Percentiles rank a stretch among this genome's conserved stretches.
Conservation (phyloP, 2,113 vertebrate species). For the Andinoacara biseriatus region DNA sequence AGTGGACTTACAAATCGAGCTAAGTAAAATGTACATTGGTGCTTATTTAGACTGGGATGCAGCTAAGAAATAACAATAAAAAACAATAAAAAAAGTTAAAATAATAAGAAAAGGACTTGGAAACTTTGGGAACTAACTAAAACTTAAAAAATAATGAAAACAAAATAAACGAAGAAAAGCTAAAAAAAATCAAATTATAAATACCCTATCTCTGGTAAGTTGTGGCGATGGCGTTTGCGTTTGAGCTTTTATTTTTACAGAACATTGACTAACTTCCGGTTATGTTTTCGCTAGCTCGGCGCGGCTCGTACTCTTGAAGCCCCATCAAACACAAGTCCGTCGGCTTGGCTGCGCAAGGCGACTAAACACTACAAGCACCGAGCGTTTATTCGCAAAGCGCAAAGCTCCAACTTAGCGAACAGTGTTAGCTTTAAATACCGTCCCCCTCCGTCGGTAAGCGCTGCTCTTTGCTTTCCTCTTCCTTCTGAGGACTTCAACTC, state of each 20-base stretch:
- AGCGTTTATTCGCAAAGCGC: not conserved
- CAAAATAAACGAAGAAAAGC: not conserved
- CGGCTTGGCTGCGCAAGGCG: slow-evolving; percentile 57
- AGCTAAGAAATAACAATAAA: not conserved
- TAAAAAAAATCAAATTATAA: not conserved
- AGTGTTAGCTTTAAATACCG: not conserved
- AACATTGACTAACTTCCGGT: slow-evolving; percentile 1
- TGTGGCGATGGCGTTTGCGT: too few species aligned
- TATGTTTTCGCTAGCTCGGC: not conserved
- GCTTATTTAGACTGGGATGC: not conserved
- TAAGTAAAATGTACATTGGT: not conserved
- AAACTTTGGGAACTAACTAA: not conserved
- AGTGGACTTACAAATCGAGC: not conserved
- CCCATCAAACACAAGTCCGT: slow-evolving; percentile 51
- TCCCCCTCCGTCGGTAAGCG: not conserved
- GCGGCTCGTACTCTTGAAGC: slow-evolving; percentile 43
- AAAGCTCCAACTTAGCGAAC: slow-evolving; percentile 20
- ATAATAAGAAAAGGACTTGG: not conserved
- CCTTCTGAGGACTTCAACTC: slow-evolving; percentile 22
- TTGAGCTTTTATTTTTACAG: slow-evolving; percentile 43
- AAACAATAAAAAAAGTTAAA: not conserved
- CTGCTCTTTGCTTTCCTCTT: not conserved
- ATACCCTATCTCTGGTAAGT: not conserved
- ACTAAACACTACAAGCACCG: slow-evolving; percentile 4
- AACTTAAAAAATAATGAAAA: not conserved